phyloP scores from a whole-genome alignment of 2,113 vertebrate species.

The Mormyrus lacerda region DNA sequence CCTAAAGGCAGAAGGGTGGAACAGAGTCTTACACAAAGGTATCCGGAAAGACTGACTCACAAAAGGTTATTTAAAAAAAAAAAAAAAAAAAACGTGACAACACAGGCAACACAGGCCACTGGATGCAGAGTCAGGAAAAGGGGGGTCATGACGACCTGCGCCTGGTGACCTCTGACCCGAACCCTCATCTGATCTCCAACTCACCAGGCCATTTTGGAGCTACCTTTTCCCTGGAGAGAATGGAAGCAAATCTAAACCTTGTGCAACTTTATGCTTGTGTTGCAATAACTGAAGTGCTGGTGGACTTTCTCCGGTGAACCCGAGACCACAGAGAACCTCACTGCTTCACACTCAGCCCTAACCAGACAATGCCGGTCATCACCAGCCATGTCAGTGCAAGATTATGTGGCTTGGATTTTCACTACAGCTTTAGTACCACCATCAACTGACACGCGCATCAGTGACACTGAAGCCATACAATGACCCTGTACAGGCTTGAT shows the following conservation, averaged over 20 bases:
- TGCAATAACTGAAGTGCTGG: background rate
- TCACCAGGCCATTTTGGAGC: background rate
- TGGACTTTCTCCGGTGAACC: background rate
- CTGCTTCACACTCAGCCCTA: background rate
- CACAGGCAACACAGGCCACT: background rate
- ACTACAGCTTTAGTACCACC: background rate
- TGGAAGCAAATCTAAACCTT: background rate
- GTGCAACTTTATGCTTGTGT: background rate
- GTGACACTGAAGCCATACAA: background rate
- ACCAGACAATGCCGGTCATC: background rate
- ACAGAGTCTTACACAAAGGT: conserved; percentile 46
- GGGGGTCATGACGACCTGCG: too few relatives aligned
- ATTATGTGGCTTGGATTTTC: background rate
- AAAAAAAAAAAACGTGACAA: background rate
- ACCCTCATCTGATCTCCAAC: background rate
- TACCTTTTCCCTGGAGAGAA: background rate
- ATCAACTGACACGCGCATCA: background rate
- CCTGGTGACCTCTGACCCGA: background rate
- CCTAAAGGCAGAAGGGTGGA: conserved; percentile 60
- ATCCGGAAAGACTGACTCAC: background rate
- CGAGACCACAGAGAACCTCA: background rate
- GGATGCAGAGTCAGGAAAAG: background rate
- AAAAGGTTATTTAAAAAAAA: background rate
- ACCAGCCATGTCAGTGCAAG: background rate
- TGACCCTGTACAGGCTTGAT: background rate